These are phyloP conservation scores for Manis crassicaudata DNA, from an alignment of 2,797 vertebrate genomes.

Conservation along the genomic window DNA sequence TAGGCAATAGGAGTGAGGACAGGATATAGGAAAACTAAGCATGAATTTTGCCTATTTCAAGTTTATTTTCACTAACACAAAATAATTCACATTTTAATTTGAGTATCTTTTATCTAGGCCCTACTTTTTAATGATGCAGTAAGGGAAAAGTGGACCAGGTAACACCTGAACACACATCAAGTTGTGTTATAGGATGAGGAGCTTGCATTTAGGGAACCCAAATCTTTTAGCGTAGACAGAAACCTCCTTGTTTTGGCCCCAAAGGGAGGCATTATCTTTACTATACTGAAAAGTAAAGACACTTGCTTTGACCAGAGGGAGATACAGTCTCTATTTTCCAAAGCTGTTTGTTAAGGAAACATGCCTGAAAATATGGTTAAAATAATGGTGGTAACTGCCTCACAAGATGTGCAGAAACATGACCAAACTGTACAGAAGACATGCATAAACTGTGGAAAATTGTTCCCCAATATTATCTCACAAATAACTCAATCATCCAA, in stretches of 20 bases:
- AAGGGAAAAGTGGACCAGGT: not conserved
- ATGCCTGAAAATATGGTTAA: not conserved
- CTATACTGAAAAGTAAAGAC: not conserved
- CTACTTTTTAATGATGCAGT: not conserved
- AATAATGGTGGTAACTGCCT: not conserved
- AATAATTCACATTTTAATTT: conserved; percentile 2
- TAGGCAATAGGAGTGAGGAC: not conserved
- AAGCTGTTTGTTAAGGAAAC: not conserved
- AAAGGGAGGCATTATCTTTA: not conserved
- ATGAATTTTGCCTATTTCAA: not conserved
- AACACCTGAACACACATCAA: not conserved
- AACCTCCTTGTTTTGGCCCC: not conserved
- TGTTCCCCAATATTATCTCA: not conserved
- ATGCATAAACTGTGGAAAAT: not conserved
- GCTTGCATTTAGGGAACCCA: not conserved
- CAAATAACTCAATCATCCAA: not conserved
- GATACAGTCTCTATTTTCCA: not conserved
- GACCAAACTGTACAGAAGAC: not conserved
- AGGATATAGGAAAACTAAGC: not conserved
- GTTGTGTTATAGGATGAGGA: not conserved
- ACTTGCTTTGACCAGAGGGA: not conserved
- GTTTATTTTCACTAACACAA: not conserved
- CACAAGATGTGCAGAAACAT: not conserved
- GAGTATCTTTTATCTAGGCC: not conserved
- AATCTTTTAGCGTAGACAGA: not conserved